These are phyloP conservation scores for Pantherophis alleghaniensis DNA, from an alignment of 2,797 vertebrate species.

Conservation along the genomic window DNA sequence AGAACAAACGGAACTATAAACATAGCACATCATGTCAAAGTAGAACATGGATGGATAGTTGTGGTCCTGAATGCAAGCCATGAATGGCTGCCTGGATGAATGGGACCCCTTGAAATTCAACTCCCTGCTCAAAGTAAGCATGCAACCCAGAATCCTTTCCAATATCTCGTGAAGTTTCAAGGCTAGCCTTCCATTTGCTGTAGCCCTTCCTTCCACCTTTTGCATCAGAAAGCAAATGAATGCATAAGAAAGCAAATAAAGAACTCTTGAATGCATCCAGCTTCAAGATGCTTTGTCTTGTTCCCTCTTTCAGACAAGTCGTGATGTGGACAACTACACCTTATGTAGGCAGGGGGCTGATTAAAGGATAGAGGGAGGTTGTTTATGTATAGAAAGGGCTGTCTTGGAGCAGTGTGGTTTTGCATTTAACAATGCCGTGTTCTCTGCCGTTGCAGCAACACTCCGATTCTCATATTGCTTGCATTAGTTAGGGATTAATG, in stretches of 20 bases:
- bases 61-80: background rate
- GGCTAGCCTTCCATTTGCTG: background rate
- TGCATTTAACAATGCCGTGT: conserved; percentile 14
- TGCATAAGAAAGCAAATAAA: background rate
- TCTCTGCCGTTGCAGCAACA: background rate
- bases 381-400: conserved; percentile 19
- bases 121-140: background rate
- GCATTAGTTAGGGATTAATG: conserved; percentile 41
- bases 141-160: background rate
- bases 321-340: background rate
- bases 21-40: background rate
- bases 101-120: background rate
- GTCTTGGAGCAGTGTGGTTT: conserved; percentile 2
- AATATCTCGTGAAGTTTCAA: background rate
- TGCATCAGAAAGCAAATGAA: background rate
- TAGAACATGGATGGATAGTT: background rate
- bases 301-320: conserved; percentile 17
- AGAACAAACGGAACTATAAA: background rate
- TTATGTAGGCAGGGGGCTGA: background rate
- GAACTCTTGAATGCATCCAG: background rate
- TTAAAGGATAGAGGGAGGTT: background rate
- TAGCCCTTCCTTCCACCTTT: background rate
- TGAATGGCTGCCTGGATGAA: background rate
- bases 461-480: conserved; percentile 29
- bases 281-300: background rate